These are phyloP conservation scores for Reticulitermes lucifugus DNA, from an alignment of 2,888 invertebrate genomes.

Conservation along the genomic window DNA sequence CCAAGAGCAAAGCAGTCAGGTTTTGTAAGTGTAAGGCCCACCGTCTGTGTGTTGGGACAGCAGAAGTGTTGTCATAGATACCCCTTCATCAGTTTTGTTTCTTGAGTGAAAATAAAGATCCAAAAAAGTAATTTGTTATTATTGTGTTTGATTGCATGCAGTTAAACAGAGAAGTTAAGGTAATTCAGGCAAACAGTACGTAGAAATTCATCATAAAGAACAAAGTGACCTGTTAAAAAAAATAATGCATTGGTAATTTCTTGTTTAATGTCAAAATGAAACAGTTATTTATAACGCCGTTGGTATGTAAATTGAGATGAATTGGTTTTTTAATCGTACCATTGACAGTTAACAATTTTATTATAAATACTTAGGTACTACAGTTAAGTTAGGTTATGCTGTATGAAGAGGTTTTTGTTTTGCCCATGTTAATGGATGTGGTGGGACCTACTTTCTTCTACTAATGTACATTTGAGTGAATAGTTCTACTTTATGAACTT, in stretches of 20 bases:
- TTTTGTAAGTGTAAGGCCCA: not conserved
- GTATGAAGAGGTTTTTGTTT: not conserved
- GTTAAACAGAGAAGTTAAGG: not conserved
- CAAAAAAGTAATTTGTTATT: not conserved
- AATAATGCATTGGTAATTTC: not conserved
- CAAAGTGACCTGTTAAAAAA: not conserved
- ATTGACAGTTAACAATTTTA: not conserved
- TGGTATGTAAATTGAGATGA: not conserved
- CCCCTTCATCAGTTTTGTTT: not conserved
- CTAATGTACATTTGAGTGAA: not conserved
- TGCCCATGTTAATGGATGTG: not conserved
- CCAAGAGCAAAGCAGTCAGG: conserved; percentile 10
- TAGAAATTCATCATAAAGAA: not conserved
- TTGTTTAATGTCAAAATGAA: not conserved
- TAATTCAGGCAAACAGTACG: not conserved
- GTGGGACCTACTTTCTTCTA: not conserved
- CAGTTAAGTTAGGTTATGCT: not conserved
- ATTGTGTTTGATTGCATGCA: conserved; percentile 2
- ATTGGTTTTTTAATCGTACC: not conserved
- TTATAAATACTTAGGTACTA: not conserved
- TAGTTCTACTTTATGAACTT: not conserved
- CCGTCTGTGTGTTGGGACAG: not conserved
- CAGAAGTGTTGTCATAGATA: not conserved
- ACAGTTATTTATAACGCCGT: not conserved
- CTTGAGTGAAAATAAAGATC: not conserved